Evolutionary conservation across 2,113 vertebrate species (phyloP), one percentile per base, ranked within the genome.

Genomic region (Melanocharis versteri): DNA sequence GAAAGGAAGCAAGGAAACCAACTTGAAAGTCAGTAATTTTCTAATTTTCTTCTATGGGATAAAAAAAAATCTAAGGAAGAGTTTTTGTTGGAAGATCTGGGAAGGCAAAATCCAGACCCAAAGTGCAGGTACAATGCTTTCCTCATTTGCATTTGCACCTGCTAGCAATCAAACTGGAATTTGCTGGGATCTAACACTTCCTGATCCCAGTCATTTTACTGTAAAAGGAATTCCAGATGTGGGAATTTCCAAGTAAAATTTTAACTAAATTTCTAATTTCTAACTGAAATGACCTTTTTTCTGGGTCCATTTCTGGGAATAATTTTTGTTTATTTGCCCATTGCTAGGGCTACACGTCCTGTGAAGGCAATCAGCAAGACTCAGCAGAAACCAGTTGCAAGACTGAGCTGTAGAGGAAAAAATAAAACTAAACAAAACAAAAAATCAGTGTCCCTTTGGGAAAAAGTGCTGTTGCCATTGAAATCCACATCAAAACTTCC

Each of bases 401-500:
- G 57, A 50, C 6, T 54, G 30, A 79, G 26, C 26, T 58, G 39
- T 22, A 50, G 11, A 82, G 10, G 8, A 9, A 15, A n/a, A 37
- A 23, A 23, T 50, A 10, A 6, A 18, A 2, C n/a, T n/a, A 5
- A 7, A 40, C 3, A 2, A 6, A 9, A 6, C 14, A 5, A 23
- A 1, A 5, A 35, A 5, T 18, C n/a, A 24, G 23, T 3, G 27
- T 75, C 53, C 65, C 53, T 82, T 83, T 83, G 66, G 87, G 61
- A 39, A 61, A 89, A 90, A 54, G 48, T 13, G 21, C 45, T 91
- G 70, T 26, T 95, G 70, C 93, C 84, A 37, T 69, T 94, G 78
- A 94, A 95, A 85, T 72, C 82, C 94, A 91, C 82, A 94, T 91
- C 84, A 96, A 94, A 97, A 95, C 84, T 83, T 69, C 14, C 66